These are phyloP conservation scores for Lethenteron camtschaticum DNA, from an alignment of 2,113 vertebrate genomes.

Conservation along the genomic window DNA sequence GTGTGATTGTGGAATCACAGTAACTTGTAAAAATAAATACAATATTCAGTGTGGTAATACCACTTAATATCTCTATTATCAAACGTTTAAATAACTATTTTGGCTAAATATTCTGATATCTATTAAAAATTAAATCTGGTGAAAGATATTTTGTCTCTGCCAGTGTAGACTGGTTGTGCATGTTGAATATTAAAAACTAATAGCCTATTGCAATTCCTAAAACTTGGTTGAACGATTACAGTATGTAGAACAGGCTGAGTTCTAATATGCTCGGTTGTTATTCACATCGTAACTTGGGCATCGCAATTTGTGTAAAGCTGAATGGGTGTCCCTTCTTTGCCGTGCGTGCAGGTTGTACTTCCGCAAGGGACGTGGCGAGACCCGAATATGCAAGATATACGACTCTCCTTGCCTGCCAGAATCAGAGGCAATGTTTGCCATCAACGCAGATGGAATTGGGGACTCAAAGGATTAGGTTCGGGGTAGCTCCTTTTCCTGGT, in stretches of 20 bases:
- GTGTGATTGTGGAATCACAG: background rate
- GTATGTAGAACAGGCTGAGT: background rate
- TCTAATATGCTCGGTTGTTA: background rate
- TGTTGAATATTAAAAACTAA: background rate
- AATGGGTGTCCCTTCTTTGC: slow-evolving; percentile 3
- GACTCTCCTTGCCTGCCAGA: slow-evolving; percentile 63
- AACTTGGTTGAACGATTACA: background rate
- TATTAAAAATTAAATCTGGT: too few species aligned
- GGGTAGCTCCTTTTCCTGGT: background rate
- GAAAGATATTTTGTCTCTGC: too few species aligned
- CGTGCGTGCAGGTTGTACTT: slow-evolving; percentile 36
- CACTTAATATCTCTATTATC: too few species aligned
- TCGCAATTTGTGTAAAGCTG: background rate
- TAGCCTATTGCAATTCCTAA: background rate
- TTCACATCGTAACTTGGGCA: background rate
- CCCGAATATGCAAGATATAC: slow-evolving; percentile 69
- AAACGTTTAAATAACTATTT: too few species aligned
- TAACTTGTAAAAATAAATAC: background rate
- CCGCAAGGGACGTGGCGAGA: slow-evolving; percentile 56
- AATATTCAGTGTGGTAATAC: background rate
- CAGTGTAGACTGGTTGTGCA: background rate
- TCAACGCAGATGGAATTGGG: slow-evolving; percentile 55
- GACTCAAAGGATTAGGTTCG: slow-evolving; percentile 50
- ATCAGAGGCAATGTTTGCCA: slow-evolving; percentile 67
- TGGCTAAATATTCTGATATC: too few species aligned